Evolutionary conservation across 2,888 invertebrate genomes (phyloP).

Genomic region (Acleris cristana): DNA sequence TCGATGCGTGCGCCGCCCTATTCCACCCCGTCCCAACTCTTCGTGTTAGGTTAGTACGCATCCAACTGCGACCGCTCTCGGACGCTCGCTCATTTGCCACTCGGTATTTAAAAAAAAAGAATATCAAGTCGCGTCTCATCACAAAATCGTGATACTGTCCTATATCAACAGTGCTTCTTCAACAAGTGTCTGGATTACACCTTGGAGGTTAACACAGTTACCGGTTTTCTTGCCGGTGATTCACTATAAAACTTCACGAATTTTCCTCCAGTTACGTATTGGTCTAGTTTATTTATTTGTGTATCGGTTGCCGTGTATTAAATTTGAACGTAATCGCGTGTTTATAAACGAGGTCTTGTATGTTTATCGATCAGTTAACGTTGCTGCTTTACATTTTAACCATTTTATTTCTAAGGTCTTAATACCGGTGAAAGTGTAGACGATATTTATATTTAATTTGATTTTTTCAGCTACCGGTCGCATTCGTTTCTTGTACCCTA

Average conservation of each 20-base stretch:
- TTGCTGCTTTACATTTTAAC: not conserved
- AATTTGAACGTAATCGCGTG: slow-evolving; percentile 52
- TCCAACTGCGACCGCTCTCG: slow-evolving; percentile 55
- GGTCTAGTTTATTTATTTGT: slow-evolving; percentile 41
- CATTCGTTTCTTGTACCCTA: not conserved
- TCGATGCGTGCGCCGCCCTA: slow-evolving; percentile 76
- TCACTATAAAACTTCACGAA: slow-evolving; percentile 12
- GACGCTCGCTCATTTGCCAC: slow-evolving; percentile 51
- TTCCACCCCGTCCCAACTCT: slow-evolving; percentile 53
- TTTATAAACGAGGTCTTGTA: slow-evolving; percentile 55
- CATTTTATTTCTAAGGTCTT: not conserved
- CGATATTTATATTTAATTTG: too few species aligned
- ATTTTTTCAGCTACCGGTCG: not conserved
- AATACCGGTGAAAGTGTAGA: not conserved
- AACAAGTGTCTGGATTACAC: slow-evolving; percentile 47
- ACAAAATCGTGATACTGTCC: slow-evolving; percentile 59
- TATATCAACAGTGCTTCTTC: slow-evolving; percentile 51
- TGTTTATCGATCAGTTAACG: slow-evolving; percentile 54
- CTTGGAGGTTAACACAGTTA: slow-evolving; percentile 45
- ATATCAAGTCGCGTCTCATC: slow-evolving; percentile 63
- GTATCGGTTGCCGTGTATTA: slow-evolving; percentile 27
- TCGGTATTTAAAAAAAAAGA: slow-evolving; percentile 60
- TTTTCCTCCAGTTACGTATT: slow-evolving; percentile 37
- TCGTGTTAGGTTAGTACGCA: slow-evolving; percentile 75
- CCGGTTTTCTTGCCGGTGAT: not conserved